phyloP scores from a whole-genome alignment of 2,113 vertebrate genomes.

The Cavia aperea region DNA sequence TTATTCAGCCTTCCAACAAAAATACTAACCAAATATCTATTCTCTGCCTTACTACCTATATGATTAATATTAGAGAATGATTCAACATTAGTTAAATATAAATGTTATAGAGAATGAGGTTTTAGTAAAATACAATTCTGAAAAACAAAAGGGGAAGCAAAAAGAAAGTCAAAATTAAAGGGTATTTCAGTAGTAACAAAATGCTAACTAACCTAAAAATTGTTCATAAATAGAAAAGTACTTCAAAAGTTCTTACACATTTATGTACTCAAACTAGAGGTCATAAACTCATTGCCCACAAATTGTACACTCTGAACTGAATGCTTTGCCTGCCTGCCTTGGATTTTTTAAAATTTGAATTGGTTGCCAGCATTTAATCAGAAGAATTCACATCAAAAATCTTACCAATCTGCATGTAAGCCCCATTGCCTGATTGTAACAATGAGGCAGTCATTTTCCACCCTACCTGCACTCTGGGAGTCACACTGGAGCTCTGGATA shows the following conservation, averaged over 20 bases:
- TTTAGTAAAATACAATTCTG: constrained; percentile 14
- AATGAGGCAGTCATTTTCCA: background rate
- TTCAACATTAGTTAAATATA: constrained; percentile 8
- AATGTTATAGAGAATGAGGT: background rate
- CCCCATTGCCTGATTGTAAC: background rate
- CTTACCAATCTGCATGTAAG: background rate
- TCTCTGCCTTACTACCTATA: background rate
- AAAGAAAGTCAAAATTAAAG: constrained; percentile 2
- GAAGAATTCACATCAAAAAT: constrained; percentile 3
- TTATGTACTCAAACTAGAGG: background rate
- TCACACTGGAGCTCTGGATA: background rate
- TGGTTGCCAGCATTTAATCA: constrained; percentile 20
- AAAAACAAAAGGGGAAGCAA: background rate
- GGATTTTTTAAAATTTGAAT: constrained; percentile 12
- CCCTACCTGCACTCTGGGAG: background rate
- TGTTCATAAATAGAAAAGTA: background rate
- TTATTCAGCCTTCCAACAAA: constrained; percentile 4
- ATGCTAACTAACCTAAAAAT: background rate
- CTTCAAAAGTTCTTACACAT: constrained; percentile 4
- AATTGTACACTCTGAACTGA: background rate
- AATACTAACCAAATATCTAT: background rate
- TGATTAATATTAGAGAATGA: background rate
- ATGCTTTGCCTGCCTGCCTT: background rate
- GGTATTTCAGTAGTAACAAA: background rate
- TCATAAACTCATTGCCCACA: background rate